Evolutionary conservation across 2,113 vertebrate species (phyloP), one percentile per base, ranked within the genome.

Genomic region (Poecile atricapillus): DNA sequence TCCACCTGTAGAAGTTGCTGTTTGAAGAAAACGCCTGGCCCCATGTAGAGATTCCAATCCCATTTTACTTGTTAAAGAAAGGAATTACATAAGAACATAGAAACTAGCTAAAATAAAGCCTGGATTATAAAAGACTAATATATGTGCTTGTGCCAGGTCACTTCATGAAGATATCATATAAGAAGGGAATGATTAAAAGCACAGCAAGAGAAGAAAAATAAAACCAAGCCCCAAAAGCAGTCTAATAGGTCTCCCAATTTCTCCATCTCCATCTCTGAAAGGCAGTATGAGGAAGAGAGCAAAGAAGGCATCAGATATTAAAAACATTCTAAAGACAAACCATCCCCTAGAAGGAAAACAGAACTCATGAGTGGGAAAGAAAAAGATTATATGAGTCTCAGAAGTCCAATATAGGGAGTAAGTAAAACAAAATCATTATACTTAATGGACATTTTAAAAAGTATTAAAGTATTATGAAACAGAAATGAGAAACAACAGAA

Each of bases 401-500:
- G 43, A 43, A 77, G 70, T 25, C 60, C 64, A 47, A n/a, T 88
- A 83, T 0, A 86, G 43, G 23, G 43, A 89, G 16, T 46, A 75
- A 92, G 22, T 79, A 89, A 86, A 83, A 44, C 50, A 67, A 90
- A 94, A 55, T 75, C 30, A 81, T 77, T 84, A 47, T n/a, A 75
- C 23, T 75, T 81, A 90, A 83, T 73, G 58, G 83, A 33, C 18
- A 83, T 85, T 92, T 85, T 46, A 7, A 43, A 91, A 87, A 91
- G 35, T 74, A 35, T 62, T 46, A n/a, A 85, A 85, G 37, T 70
- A 70, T 77, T 83, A 90, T 11, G 28, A 87, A 94, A 91, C 27
- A 90, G 27, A 95, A 91, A 81, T 70, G 41, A 88, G 52, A 83
- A 93, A 90, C 33, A 95, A 93, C 11, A 70, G 64, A 85, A 90